These are phyloP conservation scores for Helicoverpa assulta DNA, from an alignment of 2,888 invertebrate species.

Conservation along the genomic window DNA sequence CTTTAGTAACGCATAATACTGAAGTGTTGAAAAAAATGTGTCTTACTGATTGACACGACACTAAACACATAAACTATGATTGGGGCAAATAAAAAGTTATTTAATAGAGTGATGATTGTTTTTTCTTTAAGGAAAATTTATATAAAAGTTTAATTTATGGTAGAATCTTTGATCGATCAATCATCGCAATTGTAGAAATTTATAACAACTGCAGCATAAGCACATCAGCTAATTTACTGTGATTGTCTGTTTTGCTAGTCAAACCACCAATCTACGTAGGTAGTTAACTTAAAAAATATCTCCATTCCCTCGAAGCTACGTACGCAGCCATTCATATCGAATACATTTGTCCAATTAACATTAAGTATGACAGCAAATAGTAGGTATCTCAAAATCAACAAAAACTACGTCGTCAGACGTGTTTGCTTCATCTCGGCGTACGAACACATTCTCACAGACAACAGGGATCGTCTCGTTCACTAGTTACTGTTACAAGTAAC, in stretches of 20 bases:
- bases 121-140: too few species aligned
- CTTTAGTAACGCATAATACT: constrained; percentile 40
- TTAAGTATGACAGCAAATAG: constrained; percentile 28
- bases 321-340: neutral
- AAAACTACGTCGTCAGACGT: constrained; percentile 9
- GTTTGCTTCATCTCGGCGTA: constrained; percentile 46
- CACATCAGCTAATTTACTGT: neutral
- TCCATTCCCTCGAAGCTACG: neutral
- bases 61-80: neutral
- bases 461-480: constrained; percentile 52
- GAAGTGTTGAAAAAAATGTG: constrained; percentile 28
- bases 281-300: neutral
- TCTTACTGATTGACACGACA: neutral
- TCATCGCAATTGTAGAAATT: too few species aligned
- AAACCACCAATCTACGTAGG: neutral
- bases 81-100: neutral
- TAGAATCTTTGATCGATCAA: too few species aligned
- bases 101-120: neutral
- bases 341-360: neutral
- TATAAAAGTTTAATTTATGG: too few species aligned
- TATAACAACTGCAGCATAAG: too few species aligned
- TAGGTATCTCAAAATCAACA: constrained; percentile 22
- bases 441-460: constrained; percentile 17
- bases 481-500: constrained; percentile 52
- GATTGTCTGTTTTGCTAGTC: neutral